Percentiles rank a stretch among this genome's conserved stretches.
These are phyloP conservation scores for Toxotes jaculatrix DNA, from an alignment of 2,113 vertebrate genomes.

Conservation along the genomic window DNA sequence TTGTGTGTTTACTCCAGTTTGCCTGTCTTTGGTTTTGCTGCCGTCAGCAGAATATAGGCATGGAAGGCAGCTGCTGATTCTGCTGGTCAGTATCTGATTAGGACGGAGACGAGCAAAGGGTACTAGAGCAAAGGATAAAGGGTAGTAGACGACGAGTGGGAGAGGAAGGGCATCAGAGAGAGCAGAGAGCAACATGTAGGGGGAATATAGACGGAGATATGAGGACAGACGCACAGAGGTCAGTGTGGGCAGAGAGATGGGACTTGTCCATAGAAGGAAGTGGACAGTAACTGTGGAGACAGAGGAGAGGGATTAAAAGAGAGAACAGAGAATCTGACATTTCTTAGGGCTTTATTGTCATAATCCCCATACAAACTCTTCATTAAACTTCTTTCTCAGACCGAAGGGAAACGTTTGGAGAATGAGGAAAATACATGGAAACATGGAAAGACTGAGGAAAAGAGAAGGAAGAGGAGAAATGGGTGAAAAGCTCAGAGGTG, in stretches of 20 bases:
- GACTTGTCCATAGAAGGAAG: slow-evolving; percentile 16
- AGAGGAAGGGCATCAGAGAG: not conserved
- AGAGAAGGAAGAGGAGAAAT: not conserved
- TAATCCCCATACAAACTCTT: not conserved
- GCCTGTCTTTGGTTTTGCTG: not conserved
- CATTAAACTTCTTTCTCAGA: not conserved
- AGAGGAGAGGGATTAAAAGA: slow-evolving; percentile 3
- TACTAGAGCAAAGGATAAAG: not conserved
- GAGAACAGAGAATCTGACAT: slow-evolving; percentile 1
- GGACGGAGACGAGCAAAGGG: too few species aligned
- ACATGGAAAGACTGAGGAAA: not conserved
- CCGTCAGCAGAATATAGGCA: slow-evolving; percentile 22
- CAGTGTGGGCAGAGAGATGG: not conserved
- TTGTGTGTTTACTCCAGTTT: not conserved
- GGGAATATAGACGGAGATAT: not conserved
- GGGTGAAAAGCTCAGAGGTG: not conserved
- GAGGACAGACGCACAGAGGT: not conserved
- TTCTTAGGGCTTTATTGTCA: not conserved
- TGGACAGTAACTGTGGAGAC: not conserved
- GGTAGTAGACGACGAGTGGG: too few species aligned
- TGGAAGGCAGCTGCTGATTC: slow-evolving; percentile 15
- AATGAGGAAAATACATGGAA: not conserved
- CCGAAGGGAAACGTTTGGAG: not conserved
- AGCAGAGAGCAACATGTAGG: not conserved
- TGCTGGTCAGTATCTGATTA: slow-evolving; percentile 8